A percentile compares a stretch with the other conserved stretches of the same genome.
Evolutionary conservation across 2,113 vertebrate genomes (phyloP).

Genomic region (Phaethornis superciliosus): DNA sequence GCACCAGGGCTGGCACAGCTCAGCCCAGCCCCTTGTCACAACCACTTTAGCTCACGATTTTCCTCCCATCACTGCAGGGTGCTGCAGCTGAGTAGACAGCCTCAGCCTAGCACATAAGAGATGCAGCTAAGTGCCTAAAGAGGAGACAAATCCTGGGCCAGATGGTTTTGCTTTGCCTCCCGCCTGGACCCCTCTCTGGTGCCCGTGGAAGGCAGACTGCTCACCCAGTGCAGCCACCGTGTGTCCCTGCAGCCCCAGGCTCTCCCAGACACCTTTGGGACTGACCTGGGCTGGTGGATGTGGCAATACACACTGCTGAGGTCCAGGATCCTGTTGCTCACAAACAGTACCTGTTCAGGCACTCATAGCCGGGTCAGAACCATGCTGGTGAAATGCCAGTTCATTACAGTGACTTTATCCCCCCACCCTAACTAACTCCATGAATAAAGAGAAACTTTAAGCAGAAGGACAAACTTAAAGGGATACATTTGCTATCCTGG

Average conservation of each 20-base stretch:
- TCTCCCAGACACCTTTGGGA: accelerated
- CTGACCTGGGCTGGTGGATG: background rate
- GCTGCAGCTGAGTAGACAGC: background rate
- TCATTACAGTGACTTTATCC: background rate
- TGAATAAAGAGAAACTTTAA: background rate
- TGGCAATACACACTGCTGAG: accelerated
- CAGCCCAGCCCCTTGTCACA: background rate
- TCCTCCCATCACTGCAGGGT: background rate
- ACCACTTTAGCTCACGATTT: background rate
- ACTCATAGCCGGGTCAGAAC: background rate
- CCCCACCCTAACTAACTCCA: background rate
- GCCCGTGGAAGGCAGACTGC: background rate
- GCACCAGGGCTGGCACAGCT: background rate
- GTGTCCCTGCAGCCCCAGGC: background rate
- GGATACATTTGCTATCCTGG: background rate
- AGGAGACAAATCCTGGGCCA: background rate
- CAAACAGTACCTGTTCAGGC: background rate
- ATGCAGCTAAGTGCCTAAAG: accelerated
- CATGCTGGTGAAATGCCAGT: accelerated
- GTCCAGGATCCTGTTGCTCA: background rate
- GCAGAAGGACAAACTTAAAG: background rate
- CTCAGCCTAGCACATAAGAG: background rate
- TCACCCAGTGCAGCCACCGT: background rate
- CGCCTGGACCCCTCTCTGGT: background rate
- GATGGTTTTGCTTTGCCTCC: background rate